Base-by-base conservation (phyloP, 2,113 vertebrate genomes). In the Rhipidura dahli region DNA sequence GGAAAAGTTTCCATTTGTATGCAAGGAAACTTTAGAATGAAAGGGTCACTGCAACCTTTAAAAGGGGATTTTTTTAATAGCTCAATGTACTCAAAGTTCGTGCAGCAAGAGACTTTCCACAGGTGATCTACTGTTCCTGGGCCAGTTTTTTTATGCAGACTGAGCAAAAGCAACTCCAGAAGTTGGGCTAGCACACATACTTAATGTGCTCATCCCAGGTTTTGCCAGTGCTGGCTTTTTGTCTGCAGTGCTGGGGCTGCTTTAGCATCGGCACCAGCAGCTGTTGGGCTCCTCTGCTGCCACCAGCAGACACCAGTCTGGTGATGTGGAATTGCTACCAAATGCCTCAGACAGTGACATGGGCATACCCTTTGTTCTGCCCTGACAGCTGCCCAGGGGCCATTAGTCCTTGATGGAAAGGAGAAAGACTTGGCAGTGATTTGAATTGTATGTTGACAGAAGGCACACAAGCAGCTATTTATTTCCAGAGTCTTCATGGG, bases 371-470 rank as follows among this genome's bases (percentile, higher is more conserved):
- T 96, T 93, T 89, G 21, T 69, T 92, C 88, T 84, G 89, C 85
- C 57, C 31, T 51, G 92, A 93, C 96, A 96, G 82, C 90, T 97
- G 94, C 88, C 95, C 96, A 95, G 85, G 93, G 93, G 89, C 95
- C 91, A 59, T 76, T 93, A 94, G 83, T 92, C 87, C 39, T 2
- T 83, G 91, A 87, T 39, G 20, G 75, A 76, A 85, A 93, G 84
- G 93, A 93, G 91, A 75, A 93, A 57, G 70, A 35, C 71, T 96
- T 95, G 96, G 90, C 97, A 95, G 78, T 33, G 45, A 45, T 92
- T 84, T 73, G 51, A 78, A 54, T 68, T 94, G 50, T 92, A 40
- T 50, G 24, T 76, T 96, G 96, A 91, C 77, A 95, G 88, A 96
- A 92, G 87, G 93, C 85, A 90, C 80, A 61, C 56, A 79, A 96